Percentiles rank a stretch among this genome's conserved stretches.
These are phyloP conservation scores for Psilopsiagon aymara DNA, from an alignment of 2,113 vertebrate species.

Conservation along the genomic window DNA sequence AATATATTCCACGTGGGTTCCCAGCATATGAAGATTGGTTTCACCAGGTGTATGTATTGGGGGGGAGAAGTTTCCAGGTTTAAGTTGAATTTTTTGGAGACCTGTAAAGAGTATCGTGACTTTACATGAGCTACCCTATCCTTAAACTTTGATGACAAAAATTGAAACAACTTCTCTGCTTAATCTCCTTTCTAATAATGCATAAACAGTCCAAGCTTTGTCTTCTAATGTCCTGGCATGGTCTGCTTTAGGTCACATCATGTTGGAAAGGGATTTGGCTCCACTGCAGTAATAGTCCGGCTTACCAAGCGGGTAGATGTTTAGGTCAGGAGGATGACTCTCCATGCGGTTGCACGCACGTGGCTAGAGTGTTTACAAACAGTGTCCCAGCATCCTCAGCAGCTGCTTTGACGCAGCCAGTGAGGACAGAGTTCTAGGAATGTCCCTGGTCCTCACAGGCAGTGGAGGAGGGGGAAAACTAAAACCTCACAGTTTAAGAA, in stretches of 20 bases:
- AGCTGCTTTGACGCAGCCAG: constrained; percentile 31
- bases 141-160: neutral
- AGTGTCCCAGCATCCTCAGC: constrained; percentile 36
- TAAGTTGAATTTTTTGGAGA: neutral
- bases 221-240: neutral
- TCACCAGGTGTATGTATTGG: neutral
- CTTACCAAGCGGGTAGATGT: constrained; percentile 14
- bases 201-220: neutral
- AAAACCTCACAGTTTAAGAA: neutral
- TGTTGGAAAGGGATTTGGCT: constrained; percentile 29
- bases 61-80: neutral
- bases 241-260: neutral
- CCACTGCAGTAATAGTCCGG: neutral
- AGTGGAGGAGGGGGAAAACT: neutral
- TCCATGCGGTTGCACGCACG: constrained; percentile 30
- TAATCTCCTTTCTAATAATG: neutral
- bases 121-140: neutral
- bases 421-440: constrained; percentile 28
- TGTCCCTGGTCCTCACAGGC: neutral
- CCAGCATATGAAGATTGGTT: neutral
- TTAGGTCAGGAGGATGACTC: constrained; percentile 37
- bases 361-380: constrained; percentile 66
- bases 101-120: neutral
- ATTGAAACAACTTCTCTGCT: neutral
- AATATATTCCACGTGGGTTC: neutral